Evolutionary conservation across 2,888 invertebrate species (phyloP).

Genomic region (Lutraria lutraria): DNA sequence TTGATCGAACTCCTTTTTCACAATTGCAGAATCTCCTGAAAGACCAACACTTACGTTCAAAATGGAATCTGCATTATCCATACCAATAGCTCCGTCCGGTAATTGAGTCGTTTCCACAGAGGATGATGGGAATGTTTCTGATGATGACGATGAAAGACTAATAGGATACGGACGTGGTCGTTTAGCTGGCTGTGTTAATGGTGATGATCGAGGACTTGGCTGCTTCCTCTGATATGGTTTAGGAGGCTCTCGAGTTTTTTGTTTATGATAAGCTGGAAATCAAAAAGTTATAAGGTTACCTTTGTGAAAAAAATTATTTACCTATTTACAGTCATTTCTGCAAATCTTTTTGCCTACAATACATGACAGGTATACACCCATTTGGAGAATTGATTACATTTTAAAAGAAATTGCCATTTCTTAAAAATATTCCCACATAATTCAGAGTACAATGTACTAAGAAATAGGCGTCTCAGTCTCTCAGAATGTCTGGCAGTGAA

Average conservation of each 20-base stretch:
- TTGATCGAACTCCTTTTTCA: neutral
- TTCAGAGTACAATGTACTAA: too few relatives aligned
- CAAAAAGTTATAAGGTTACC: neutral
- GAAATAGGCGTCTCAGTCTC: too few relatives aligned
- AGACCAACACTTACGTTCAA: neutral
- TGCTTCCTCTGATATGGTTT: slow-evolving; percentile 51
- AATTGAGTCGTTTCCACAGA: neutral
- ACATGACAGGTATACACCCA: too few relatives aligned
- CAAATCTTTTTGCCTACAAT: too few relatives aligned
- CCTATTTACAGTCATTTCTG: too few relatives aligned
- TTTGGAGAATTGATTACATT: too few relatives aligned
- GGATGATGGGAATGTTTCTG: neutral
- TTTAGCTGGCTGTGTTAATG: slow-evolving; percentile 32
- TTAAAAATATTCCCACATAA: too few relatives aligned
- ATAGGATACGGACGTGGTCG: slow-evolving; percentile 26
- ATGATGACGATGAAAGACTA: neutral
- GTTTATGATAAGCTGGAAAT: slow-evolving; percentile 49
- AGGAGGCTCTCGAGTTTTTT: slow-evolving; percentile 41
- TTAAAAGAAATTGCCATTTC: too few relatives aligned
- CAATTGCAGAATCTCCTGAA: slow-evolving; percentile 4
- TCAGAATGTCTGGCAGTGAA: too few relatives aligned
- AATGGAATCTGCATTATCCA: slow-evolving; percentile 8
- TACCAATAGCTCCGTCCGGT: neutral
- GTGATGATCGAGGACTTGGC: slow-evolving; percentile 28
- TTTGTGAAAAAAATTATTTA: too few relatives aligned